Conservation (phyloP, 2,888 invertebrate genomes). For the Oegoconia quadripuncta region DNA sequence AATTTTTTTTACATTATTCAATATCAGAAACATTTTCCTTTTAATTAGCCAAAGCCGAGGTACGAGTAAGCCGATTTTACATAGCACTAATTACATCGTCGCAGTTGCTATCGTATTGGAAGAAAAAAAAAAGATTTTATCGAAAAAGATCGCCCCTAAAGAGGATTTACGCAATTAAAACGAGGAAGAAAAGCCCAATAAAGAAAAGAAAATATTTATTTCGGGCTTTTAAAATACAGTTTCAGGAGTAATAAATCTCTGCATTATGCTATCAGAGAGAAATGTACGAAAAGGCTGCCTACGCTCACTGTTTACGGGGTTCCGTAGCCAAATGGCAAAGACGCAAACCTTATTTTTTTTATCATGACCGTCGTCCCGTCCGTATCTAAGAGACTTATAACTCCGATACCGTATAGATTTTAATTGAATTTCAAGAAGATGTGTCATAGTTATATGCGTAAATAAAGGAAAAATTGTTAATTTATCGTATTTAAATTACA, state of each 20-base stretch:
- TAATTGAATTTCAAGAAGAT: too few species aligned
- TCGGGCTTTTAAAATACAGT: constrained; percentile 44
- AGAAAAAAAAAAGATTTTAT: constrained; percentile 48
- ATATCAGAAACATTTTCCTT: constrained; percentile 3
- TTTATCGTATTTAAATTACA: too few species aligned
- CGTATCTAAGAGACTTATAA: too few species aligned
- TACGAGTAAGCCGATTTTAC: constrained; percentile 48
- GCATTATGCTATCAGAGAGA: constrained; percentile 3
- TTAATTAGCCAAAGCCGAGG: constrained; percentile 30
- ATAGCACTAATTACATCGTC: constrained; percentile 49
- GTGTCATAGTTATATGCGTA: too few species aligned
- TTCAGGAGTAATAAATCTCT: constrained; percentile 24
- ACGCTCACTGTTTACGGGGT: background rate
- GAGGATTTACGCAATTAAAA: constrained; percentile 71
- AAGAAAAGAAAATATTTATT: constrained; percentile 47
- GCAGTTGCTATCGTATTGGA: constrained; percentile 34
- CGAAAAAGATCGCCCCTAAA: constrained; percentile 50
- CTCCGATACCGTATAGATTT: too few species aligned
- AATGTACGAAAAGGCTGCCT: constrained; percentile 1
- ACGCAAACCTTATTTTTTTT: too few species aligned
- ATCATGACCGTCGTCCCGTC: too few species aligned
- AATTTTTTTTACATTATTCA: too few species aligned
- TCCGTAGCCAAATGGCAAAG: too few species aligned
- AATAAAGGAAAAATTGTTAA: too few species aligned
- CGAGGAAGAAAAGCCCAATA: constrained; percentile 39